phyloP scores from a whole-genome alignment of 2,797 vertebrate species.

The Scolopax rusticola region DNA sequence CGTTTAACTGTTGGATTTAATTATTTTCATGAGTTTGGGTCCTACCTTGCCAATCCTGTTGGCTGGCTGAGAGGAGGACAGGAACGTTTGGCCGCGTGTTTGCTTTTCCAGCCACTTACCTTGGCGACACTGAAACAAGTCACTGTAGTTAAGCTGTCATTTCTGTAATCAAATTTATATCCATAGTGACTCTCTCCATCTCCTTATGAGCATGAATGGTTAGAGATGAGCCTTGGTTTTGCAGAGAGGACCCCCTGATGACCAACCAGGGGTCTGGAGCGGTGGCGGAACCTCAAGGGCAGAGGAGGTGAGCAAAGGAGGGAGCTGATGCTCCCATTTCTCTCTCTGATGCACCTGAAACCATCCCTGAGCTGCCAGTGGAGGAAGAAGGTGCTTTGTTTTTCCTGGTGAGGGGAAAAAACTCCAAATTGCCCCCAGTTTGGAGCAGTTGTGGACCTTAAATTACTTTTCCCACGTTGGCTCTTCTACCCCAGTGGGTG shows the following conservation, averaged over 20 bases:
- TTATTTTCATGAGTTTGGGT: neutral
- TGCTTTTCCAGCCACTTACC: neutral
- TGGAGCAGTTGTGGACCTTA: neutral
- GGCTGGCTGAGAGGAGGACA: neutral
- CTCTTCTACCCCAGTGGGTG: neutral
- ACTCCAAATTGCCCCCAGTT: rapidly evolving
- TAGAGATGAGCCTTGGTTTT: neutral
- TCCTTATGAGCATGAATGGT: rapidly evolving
- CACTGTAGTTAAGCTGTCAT: neutral
- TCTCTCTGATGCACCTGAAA: neutral
- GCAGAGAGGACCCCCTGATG: neutral
- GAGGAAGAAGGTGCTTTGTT: rapidly evolving
- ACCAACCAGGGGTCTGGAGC: neutral
- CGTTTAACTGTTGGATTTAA: neutral
- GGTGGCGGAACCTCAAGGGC: rapidly evolving
- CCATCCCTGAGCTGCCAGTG: neutral
- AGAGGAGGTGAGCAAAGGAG: neutral
- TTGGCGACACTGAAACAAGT: neutral
- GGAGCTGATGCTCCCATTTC: neutral
- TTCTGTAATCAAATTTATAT: neutral
- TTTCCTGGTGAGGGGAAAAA: rapidly evolving
- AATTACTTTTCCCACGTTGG: rapidly evolving
- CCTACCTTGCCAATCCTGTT: neutral
- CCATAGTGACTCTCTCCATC: neutral
- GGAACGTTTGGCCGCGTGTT: rapidly evolving